phyloP scores from a whole-genome alignment of 2,797 vertebrate species.

The Xiphophorus birchmanni region DNA sequence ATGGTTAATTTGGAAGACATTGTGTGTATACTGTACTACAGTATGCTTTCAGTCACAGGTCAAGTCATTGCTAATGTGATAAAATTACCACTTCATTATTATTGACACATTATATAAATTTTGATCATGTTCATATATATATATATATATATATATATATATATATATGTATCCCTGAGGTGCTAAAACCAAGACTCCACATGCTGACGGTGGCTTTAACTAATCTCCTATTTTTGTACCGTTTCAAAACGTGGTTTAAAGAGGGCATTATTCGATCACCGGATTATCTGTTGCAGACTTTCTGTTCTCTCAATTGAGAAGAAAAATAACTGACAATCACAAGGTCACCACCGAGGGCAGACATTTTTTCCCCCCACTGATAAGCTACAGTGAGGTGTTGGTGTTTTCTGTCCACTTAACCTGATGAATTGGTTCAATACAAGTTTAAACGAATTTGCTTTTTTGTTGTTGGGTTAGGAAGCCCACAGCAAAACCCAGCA shows the following conservation, averaged over 20 bases:
- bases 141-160: too few relatives aligned
- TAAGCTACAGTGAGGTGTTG: background rate
- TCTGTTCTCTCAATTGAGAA: slow-evolving; percentile 1
- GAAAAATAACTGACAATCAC: slow-evolving; percentile 13
- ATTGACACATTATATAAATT: background rate
- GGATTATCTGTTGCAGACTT: slow-evolving; percentile 15
- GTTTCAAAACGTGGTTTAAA: slow-evolving; percentile 2
- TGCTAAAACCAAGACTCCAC: background rate
- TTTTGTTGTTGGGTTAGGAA: slow-evolving; percentile 31
- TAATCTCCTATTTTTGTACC: slow-evolving; percentile 19
- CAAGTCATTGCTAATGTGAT: background rate
- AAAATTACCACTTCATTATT: background rate
- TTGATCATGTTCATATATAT: background rate
- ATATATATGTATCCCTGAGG: background rate
- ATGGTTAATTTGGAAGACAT: background rate
- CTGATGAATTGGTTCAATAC: slow-evolving; percentile 19
- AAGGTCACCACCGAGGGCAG: slow-evolving; percentile 2
- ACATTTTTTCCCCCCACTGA: background rate
- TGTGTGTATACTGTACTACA: background rate
- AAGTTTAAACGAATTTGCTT: background rate
- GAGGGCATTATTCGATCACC: background rate
- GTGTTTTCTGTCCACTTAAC: slow-evolving; percentile 15
- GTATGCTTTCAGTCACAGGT: background rate
- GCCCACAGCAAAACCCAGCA: slow-evolving; percentile 31
- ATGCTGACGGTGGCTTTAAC: background rate